Conservation (phyloP, 2,113 vertebrate genomes). For the Gopherus evgoodei region DNA sequence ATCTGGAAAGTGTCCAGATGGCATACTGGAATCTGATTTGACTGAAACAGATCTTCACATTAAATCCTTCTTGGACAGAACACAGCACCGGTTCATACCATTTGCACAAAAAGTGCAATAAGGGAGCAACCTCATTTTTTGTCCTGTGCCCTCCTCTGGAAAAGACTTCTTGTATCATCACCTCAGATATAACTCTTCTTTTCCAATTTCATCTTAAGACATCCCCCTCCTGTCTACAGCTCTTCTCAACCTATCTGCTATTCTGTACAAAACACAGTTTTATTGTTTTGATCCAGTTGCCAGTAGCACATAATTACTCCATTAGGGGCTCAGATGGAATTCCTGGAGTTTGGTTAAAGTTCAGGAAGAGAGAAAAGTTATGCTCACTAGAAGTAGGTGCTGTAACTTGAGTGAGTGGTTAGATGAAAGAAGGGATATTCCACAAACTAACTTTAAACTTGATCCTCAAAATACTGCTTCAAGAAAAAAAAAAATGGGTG, state of each 20-base stretch:
- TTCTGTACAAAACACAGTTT: background rate
- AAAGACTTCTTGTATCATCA: background rate
- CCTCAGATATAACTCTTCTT: background rate
- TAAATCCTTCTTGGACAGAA: background rate
- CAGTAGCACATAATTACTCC: background rate
- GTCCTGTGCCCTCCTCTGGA: background rate
- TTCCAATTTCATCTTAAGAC: background rate
- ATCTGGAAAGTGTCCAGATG: background rate
- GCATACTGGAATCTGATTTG: background rate
- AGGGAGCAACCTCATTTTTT: background rate
- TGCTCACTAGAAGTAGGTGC: background rate
- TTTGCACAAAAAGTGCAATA: background rate
- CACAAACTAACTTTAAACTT: background rate
- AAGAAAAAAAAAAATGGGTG: background rate
- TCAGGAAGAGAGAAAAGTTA: background rate
- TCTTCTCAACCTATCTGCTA: background rate
- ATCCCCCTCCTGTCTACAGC: background rate
- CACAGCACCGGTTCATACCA: background rate
- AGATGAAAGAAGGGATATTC: background rate
- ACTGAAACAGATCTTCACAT: background rate
- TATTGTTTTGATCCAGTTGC: background rate
- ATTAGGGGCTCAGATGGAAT: slow-evolving; percentile 1
- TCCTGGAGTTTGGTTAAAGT: background rate
- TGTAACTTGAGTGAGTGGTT: background rate
- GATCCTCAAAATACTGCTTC: slow-evolving; percentile 5